A percentile compares a stretch with the other conserved stretches of the same genome.
Conservation (phyloP, 2,888 invertebrate species). For the Anthophora plumipes region DNA sequence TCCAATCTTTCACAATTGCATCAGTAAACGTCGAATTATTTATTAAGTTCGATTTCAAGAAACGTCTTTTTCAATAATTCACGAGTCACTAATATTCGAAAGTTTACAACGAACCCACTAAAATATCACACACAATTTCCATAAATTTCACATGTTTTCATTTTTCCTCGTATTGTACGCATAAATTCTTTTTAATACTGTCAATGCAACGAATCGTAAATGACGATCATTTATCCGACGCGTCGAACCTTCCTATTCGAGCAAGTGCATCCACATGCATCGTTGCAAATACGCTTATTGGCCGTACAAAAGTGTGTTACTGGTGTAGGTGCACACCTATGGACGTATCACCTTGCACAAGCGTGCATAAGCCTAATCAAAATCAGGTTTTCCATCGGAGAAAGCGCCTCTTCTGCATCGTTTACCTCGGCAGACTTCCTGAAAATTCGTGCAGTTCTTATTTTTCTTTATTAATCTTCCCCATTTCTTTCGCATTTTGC, state of each 20-base stretch:
- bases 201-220: conserved; percentile 39
- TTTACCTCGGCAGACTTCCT: conserved; percentile 51
- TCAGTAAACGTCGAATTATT: no score
- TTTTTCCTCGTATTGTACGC: neutral
- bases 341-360: conserved; percentile 62
- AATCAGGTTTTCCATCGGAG: conserved; percentile 72
- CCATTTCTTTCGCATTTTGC: no score
- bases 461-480: conserved; percentile 22
- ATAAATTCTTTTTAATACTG: conserved; percentile 10
- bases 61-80: no score
- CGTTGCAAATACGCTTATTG: conserved; percentile 16
- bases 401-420: conserved; percentile 72
- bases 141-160: neutral
- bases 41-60: no score
- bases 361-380: conserved; percentile 58
- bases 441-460: conserved; percentile 29
- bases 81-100: no score
- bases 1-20: neutral
- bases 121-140: neutral
- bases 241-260: conserved; percentile 3
- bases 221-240: conserved; percentile 20
- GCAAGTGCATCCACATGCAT: conserved; percentile 14
- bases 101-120: neutral
- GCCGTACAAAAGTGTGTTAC: conserved; percentile 21
- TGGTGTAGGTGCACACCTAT: conserved; percentile 21